Evolutionary conservation across 2,888 invertebrate genomes (phyloP).

Genomic region (Trichopoda pennipes): DNA sequence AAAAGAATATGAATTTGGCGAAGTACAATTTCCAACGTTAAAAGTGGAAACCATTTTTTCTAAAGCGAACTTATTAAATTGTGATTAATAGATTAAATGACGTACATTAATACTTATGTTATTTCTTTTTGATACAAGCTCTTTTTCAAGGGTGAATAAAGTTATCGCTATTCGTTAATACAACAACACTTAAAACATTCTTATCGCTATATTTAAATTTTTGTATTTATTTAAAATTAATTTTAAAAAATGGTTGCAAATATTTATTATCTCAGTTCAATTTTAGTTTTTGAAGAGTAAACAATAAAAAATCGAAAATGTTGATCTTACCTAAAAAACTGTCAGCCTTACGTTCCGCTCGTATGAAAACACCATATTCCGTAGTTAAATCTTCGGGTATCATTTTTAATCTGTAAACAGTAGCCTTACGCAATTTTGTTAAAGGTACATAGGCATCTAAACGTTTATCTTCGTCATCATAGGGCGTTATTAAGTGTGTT

Average conservation of each 20-base stretch:
- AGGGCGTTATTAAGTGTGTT: conserved; percentile 65
- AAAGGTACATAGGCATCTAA: conserved; percentile 79
- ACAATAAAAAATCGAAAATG: conserved; percentile 25
- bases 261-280: conserved; percentile 36
- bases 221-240: conserved; percentile 6
- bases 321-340: conserved; percentile 76
- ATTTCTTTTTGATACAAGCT: neutral
- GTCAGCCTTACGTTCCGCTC: conserved; percentile 79
- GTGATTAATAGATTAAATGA: neutral
- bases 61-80: too few species aligned
- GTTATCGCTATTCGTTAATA: conserved; percentile 69
- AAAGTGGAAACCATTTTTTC: too few species aligned
- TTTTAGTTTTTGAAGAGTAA: conserved; percentile 27
- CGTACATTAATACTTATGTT: neutral
- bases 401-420: conserved; percentile 75
- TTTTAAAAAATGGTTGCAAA: neutral
- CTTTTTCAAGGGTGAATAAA: conserved; percentile 71
- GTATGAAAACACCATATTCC: conserved; percentile 76
- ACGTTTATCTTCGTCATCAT: conserved; percentile 71
- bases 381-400: conserved; percentile 73
- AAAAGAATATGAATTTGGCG: too few species aligned
- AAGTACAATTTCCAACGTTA: too few species aligned
- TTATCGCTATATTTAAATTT: conserved; percentile 30
- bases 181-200: conserved; percentile 36
- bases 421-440: conserved; percentile 76